These are phyloP conservation scores for Morelia viridis DNA, from an alignment of 2,797 vertebrate species.

Conservation along the genomic window DNA sequence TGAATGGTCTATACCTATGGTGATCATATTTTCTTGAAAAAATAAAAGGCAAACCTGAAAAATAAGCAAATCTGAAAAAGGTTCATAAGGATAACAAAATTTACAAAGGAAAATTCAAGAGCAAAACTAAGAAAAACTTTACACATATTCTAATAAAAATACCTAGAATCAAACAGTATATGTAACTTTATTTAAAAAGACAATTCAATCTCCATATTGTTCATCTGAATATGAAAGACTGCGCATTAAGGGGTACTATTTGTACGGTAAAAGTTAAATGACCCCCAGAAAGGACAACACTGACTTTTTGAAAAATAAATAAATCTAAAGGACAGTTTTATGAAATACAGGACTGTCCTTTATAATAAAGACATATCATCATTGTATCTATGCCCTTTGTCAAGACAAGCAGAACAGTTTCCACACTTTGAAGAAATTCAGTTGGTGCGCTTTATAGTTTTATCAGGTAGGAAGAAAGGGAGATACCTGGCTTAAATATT, in stretches of 20 bases:
- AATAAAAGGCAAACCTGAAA: not conserved
- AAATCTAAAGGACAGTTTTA: not conserved
- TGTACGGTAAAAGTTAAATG: not conserved
- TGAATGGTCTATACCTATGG: not conserved
- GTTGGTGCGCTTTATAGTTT: not conserved
- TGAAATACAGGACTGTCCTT: not conserved
- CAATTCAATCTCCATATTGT: not conserved
- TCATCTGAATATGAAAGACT: not conserved
- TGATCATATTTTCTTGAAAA: not conserved
- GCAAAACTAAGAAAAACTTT: not conserved
- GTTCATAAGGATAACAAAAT: not conserved
- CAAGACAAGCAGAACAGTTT: not conserved
- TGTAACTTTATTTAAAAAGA: not conserved
- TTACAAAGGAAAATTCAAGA: not conserved
- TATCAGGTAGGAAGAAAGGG: not conserved
- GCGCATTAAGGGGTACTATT: not conserved
- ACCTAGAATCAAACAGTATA: not conserved
- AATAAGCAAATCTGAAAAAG: not conserved
- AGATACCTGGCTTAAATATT: slow-evolving; percentile 89
- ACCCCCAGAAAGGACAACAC: not conserved
- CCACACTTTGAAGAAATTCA: not conserved
- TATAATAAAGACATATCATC: not conserved
- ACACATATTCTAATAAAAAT: not conserved
- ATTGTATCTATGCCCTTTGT: not conserved
- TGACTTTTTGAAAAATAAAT: not conserved